Evolutionary conservation across 2,797 vertebrate genomes (phyloP), one percentile per base, ranked within the genome.

Genomic region (Streptopelia turtur): DNA sequence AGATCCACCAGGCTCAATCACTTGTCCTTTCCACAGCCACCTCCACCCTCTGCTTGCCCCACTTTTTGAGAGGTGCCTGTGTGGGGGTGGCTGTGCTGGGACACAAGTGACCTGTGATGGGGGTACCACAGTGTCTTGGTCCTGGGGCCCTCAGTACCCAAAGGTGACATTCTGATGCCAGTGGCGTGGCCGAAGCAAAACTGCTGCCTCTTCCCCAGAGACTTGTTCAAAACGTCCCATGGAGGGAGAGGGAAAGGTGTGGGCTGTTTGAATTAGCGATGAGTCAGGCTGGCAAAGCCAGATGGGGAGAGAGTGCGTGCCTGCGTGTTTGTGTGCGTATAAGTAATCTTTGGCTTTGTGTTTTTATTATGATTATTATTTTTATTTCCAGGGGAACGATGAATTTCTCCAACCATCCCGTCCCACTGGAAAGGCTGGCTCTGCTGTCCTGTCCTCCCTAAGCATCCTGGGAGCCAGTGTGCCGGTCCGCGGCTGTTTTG

Each of bases 291-390:
- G 93, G 95, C 87, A 90, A 87, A 96, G 89, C 95, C 95, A 96
- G 95, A 94, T 95, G 94, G 84, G 85, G 89, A 94, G 93, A 87
- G 95, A 94, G 96, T 97, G 95, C 91, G 61, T 96, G 88, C 93
- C 94, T 95, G 91, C 7, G 22, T 96, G 95, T 96, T 94, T 96
- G 95, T 97, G 91, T 96, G 95, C 9, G 6, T 92, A 94, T 81
- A 92, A 92, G 91, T 94, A 96, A 95, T 97, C 95, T 94, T 94
- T 94, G 94, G 95, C 94, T 95, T 96, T 96, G 95, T 96, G 95
- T 95, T 96, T 96, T 96, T 96, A 96, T 96, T 96, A 96, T 96
- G 95, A 96, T 96, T 96, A 96, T 96, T 96, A 96, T 96, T 96
- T 97, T 96, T 95, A 96, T 96, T 96, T 96, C 95, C 96, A 96